These are phyloP conservation scores for Drosophila mercatorum DNA, from an alignment of 2,888 invertebrate genomes.

Conservation along the genomic window DNA sequence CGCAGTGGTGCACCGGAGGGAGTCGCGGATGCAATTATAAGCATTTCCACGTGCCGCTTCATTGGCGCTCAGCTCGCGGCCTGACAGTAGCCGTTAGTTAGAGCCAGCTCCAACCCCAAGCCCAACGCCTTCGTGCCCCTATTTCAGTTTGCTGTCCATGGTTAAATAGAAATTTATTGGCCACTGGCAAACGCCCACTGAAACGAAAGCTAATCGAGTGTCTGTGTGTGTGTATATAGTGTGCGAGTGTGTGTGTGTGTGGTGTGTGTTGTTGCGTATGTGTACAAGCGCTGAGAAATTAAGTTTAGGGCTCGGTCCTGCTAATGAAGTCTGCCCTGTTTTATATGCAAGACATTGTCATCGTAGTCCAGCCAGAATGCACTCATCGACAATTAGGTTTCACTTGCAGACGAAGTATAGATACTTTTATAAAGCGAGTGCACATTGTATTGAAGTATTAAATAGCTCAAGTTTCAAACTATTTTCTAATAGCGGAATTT, in stretches of 20 bases:
- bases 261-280: conserved; percentile 13
- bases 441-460: neutral
- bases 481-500: conserved; percentile 1
- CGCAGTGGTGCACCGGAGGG: conserved; percentile 17
- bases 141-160: conserved; percentile 40
- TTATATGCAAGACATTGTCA: conserved; percentile 6
- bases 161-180: conserved; percentile 78
- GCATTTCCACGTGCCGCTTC: conserved; percentile 80
- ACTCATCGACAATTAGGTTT: conserved; percentile 6
- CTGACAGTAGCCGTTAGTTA: conserved; percentile 60
- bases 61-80: conserved; percentile 58
- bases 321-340: conserved; percentile 12
- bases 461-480: neutral
- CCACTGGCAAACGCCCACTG: conserved; percentile 62
- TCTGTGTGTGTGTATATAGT: conserved; percentile 6
- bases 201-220: conserved; percentile 44
- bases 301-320: neutral
- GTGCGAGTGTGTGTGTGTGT: neutral
- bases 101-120: conserved; percentile 5
- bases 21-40: conserved; percentile 78
- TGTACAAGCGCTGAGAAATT: conserved; percentile 42
- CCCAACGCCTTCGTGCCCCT: conserved; percentile 14
- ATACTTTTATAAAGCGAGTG: neutral
- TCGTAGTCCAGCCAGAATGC: conserved; percentile 6
- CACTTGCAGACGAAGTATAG: neutral